Percentiles rank a stretch among this genome's conserved stretches.
phyloP scores from a whole-genome alignment of 2,113 vertebrate species.

The Cynocephalus volans region DNA sequence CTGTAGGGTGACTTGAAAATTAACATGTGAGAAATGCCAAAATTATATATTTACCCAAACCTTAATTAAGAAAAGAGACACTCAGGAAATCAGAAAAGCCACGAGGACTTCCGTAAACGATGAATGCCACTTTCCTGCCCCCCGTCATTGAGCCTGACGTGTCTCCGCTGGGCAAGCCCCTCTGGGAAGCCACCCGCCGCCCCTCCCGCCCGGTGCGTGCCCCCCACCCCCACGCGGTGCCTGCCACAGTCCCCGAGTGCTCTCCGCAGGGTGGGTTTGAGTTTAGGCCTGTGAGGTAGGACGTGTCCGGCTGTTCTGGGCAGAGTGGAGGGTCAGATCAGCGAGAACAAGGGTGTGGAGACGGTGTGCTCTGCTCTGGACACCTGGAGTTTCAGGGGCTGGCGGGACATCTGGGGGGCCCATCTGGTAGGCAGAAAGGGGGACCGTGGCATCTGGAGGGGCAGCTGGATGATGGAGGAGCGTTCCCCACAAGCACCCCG shows the following conservation, averaged over 20 bases:
- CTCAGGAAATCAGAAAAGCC: not conserved
- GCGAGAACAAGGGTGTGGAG: no score
- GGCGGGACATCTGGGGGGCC: accelerated
- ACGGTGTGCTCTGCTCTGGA: not conserved
- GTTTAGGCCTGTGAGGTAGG: no score
- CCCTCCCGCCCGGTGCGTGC: no score
- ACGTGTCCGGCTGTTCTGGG: accelerated
- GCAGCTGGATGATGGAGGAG: no score
- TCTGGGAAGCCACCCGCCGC: not conserved
- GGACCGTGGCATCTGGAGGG: not conserved
- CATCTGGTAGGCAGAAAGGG: not conserved
- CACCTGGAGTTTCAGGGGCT: not conserved
- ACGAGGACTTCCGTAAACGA: accelerated
- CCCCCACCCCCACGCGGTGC: no score
- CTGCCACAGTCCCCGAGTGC: not conserved
- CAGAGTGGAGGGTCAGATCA: accelerated
- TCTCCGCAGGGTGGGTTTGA: not conserved
- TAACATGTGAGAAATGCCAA: accelerated
- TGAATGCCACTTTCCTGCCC: accelerated
- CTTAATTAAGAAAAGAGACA: accelerated
- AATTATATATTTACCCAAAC: not conserved
- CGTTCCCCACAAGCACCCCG: not conserved
- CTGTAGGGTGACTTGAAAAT: not conserved
- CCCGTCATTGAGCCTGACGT: accelerated
- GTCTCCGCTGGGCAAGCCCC: not conserved